phyloP scores from a whole-genome alignment of 2,888 invertebrate species.

The Prosapia bicincta region DNA sequence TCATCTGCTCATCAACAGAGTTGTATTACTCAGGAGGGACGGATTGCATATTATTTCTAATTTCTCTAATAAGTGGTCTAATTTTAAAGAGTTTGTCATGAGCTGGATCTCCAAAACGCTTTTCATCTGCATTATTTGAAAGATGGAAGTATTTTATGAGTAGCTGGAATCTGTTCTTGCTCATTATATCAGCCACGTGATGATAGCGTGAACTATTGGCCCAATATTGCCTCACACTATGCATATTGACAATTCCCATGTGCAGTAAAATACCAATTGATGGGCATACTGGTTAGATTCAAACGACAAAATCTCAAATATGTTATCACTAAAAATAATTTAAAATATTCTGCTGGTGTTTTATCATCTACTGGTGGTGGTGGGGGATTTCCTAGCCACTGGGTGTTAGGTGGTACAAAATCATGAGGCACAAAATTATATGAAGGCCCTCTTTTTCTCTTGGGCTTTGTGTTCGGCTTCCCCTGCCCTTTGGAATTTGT shows the following conservation, averaged over 20 bases:
- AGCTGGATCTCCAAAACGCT: conserved; percentile 25
- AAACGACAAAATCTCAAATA: not conserved
- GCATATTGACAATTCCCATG: conserved; percentile 17
- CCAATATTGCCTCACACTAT: conserved; percentile 19
- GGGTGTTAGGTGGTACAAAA: no score
- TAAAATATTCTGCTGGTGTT: conserved; percentile 18
- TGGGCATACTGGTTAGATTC: conserved; percentile 15
- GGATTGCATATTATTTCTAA: conserved; percentile 27
- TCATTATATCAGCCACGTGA: conserved; percentile 27
- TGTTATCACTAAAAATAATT: conserved; percentile 6
- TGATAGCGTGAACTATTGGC: conserved; percentile 17
- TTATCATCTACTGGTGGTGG: conserved; percentile 19
- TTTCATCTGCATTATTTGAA: conserved; percentile 20
- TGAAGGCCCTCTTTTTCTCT: no score
- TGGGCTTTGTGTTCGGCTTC: no score
- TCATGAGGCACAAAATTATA: no score
- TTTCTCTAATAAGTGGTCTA: conserved; percentile 31
- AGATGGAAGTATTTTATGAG: conserved; percentile 29
- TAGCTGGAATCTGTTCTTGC: conserved; percentile 20
- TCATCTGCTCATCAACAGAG: conserved; percentile 41
- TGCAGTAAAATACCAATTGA: conserved; percentile 5
- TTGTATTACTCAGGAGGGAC: conserved; percentile 38
- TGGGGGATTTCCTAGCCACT: no score
- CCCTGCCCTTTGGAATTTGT: no score
- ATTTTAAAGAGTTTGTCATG: conserved; percentile 36